These are phyloP conservation scores for Ochotona curzoniae DNA, from an alignment of 2,113 vertebrate genomes.

Conservation along the genomic window DNA sequence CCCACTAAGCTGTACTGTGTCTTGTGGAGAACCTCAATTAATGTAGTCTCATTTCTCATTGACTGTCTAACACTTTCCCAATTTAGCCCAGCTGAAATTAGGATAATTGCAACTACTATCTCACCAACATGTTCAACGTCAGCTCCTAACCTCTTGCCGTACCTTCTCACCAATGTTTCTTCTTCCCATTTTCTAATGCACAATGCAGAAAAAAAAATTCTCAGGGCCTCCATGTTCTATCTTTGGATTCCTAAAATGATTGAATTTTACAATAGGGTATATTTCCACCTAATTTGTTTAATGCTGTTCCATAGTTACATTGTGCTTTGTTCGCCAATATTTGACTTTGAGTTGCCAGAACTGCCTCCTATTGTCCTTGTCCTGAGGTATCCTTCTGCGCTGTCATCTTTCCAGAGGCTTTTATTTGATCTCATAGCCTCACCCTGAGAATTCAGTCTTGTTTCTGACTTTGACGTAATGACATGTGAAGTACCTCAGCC, in stretches of 20 bases:
- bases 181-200: not conserved
- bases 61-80: not conserved
- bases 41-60: not conserved
- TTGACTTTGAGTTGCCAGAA: not conserved
- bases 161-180: not conserved
- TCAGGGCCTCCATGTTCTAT: not conserved
- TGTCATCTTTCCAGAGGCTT: not conserved
- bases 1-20: not conserved
- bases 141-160: accelerated
- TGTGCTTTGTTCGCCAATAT: not conserved
- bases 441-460: not conserved
- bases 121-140: not conserved
- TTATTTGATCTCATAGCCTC: not conserved
- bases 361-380: not conserved
- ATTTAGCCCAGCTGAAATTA: not conserved
- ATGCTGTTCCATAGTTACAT: not conserved
- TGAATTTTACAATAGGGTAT: not conserved
- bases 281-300: not conserved
- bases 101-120: not conserved
- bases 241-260: not conserved
- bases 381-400: too few relatives aligned
- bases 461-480: not conserved
- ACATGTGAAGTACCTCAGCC: not conserved
- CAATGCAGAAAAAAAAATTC: not conserved
- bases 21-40: not conserved